phyloP scores from a whole-genome alignment of 2,888 invertebrate genomes.

The Dicycla oo region DNA sequence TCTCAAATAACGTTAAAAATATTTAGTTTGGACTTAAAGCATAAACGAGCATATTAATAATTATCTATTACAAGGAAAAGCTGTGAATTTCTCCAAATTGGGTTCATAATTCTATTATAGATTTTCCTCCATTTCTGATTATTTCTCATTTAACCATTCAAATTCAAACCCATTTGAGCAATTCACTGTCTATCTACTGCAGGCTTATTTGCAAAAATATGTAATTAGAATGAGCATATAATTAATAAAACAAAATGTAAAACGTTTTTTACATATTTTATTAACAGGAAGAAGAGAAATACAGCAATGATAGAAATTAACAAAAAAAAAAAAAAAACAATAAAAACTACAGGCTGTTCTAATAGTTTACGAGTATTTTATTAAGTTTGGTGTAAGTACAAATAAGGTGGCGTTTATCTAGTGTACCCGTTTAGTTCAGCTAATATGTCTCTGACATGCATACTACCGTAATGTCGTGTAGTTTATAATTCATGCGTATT shows the following conservation, averaged over 20 bases:
- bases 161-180: not conserved
- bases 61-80: not conserved
- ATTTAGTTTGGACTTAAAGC: not conserved
- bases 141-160: not conserved
- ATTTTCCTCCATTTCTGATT: not conserved
- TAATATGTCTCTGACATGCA: slow-evolving; percentile 46
- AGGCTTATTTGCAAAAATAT: not conserved
- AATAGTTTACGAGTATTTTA: slow-evolving; percentile 9
- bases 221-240: not conserved
- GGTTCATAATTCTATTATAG: too few relatives aligned
- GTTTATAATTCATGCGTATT: slow-evolving; percentile 46
- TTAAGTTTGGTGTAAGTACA: not conserved
- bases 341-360: slow-evolving; percentile 12
- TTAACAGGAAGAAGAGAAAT: not conserved
- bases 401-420: slow-evolving; percentile 1
- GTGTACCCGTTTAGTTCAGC: slow-evolving; percentile 13
- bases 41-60: not conserved
- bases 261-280: not conserved
- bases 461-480: slow-evolving; percentile 12
- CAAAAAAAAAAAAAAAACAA: not conserved
- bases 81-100: not conserved
- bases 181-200: slow-evolving; percentile 7
- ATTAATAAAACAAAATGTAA: not conserved
- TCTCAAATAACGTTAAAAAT: not conserved
- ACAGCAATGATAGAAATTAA: not conserved